Base-by-base conservation (phyloP, 1,140 invertebrate genomes). In the Octopus sinensis region DNA sequence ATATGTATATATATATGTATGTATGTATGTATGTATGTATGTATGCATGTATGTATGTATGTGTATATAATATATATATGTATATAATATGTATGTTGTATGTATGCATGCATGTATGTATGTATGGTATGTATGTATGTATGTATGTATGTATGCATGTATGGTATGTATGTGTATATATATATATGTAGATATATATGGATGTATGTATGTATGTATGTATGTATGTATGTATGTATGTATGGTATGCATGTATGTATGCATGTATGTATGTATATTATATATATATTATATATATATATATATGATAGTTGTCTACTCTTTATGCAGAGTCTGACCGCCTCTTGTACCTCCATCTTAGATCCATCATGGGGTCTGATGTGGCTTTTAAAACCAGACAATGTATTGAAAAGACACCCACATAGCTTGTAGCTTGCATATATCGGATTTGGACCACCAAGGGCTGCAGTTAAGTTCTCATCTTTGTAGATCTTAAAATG, bases 71-170 rank as follows among this genome's bases (percentile, higher is more conserved):
- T n/a, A n/a, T n/a, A n/a, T n/a, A n/a, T n/a, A n/a, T n/a, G n/a
- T n/a, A n/a, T n/a, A n/a, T n/a, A n/a, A n/a, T n/a, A n/a, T n/a
- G 23, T 4, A 62, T 13, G 10, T 53, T 51, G 51, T 43, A 73
- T 79, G 56, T 68, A 73, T 43, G 23, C 71, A 53, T 68, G 56
- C 79, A 73, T 54, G 52, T 82, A 73, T 68, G 56, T 82, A 73
- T 68, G 53, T 79, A 73, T 68, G 53, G 56, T 79, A 73, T 82
- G 76, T 79, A 62, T 82, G 76, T 82, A 51, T 82, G 53, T 79
- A 73, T 82, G 56, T 82, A 62, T 79, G 54, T 81, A 54, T 78
- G 30, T 79, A n/a, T 53, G 17, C 52, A 53, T 54, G 12, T 79
- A 17, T 17, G 56, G 56, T 17, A 62, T 9, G 7, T 62, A 17